These are phyloP conservation scores for Entomobrya multifasciata DNA, from an alignment of 2,888 invertebrate genomes.

Conservation along the genomic window DNA sequence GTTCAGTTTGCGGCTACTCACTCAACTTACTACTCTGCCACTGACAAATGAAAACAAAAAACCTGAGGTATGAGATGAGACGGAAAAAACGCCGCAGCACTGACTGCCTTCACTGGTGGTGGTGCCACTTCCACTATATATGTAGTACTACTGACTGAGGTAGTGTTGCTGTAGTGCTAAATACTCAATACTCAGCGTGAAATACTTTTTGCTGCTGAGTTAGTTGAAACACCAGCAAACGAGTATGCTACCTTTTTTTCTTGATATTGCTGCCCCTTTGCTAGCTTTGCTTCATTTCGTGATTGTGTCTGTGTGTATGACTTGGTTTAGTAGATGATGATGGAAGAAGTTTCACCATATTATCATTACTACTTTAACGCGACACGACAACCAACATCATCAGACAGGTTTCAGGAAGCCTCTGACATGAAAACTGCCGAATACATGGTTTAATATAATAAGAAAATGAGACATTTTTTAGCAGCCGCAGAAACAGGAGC, in stretches of 20 bases:
- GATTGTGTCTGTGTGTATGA: neutral
- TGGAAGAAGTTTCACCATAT: constrained; percentile 38
- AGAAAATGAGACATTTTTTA: constrained; percentile 34
- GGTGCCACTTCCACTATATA: constrained; percentile 52
- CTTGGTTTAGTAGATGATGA: constrained; percentile 13
- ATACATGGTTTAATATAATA: constrained; percentile 30
- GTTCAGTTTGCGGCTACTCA: no score
- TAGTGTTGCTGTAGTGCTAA: constrained; percentile 34
- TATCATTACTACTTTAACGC: constrained; percentile 37
- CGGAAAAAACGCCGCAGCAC: constrained; percentile 30
- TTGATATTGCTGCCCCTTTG: neutral
- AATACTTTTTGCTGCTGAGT: neutral
- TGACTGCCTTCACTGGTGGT: constrained; percentile 41
- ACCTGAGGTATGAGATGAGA: neutral
- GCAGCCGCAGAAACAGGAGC: neutral
- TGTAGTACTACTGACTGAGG: constrained; percentile 40
- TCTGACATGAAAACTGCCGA: constrained; percentile 66
- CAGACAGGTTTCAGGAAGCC: constrained; percentile 67
- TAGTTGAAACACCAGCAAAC: neutral
- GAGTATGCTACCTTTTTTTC: neutral
- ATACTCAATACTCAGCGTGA: neutral
- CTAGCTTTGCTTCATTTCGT: neutral
- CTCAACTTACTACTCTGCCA: no score
- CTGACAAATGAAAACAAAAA: constrained; percentile 16
- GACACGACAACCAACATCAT: constrained; percentile 56